Evolutionary conservation across 2,888 invertebrate genomes (phyloP), one percentile per base, ranked within the genome.

Genomic region (Geophilus truncorum): DNA sequence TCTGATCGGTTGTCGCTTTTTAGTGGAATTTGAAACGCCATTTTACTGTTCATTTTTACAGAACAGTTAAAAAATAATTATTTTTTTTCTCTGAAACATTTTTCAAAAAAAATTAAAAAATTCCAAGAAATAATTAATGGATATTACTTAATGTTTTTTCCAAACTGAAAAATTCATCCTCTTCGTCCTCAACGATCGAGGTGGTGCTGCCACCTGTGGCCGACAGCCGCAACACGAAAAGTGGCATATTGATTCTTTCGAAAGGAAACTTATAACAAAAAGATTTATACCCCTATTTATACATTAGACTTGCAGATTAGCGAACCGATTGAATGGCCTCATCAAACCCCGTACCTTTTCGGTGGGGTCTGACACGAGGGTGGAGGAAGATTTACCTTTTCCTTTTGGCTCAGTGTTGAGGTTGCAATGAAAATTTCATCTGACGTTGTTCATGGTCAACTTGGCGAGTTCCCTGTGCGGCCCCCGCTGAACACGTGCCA

Each of bases 361-460:
- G n/a, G n/a, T n/a, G n/a, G 40, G 12, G 1, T 9, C 15, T 40
- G 40, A 40, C 40, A 40, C 15, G 40, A 40, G 40, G 40, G 40
- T 15, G 12, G 12, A 40, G 40, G 15, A 40, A 40, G 40, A 40
- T 40, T 40, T 40, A 40, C 40, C 40, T 40, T 40, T 40, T 40
- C 40, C 40, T 40, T 40, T 40, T 40, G 40, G 40, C 40, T 40
- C 40, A 40, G 40, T 40, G 40, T 40, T 40, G 40, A 40, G 77
- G 32, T 25, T 77, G 28, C 77, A 77, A 77, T 77, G 77, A 77
- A 77, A 77, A 30, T 77, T 77, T 77, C 77, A 77, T 77, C 77
- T 30, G 30, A 32, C 25, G 32, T 32, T 30, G 77, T 77, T 77
- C 77, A 77, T 32, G 77, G 77, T 77, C 77, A 77, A 77, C 77